These are phyloP conservation scores for Percopsis transmontana DNA, from an alignment of 2,113 vertebrate species.

Conservation along the genomic window DNA sequence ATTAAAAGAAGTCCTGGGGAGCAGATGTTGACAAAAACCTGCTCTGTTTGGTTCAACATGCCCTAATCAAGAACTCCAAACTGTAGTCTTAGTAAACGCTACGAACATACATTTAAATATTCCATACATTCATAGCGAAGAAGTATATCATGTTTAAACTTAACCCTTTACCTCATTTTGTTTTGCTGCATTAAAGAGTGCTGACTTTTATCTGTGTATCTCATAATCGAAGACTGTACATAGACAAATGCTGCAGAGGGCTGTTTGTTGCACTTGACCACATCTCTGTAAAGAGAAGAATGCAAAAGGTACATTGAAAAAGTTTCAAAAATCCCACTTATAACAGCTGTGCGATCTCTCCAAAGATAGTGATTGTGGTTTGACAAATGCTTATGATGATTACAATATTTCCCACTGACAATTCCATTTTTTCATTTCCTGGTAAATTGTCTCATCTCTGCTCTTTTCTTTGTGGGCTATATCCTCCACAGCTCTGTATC, in stretches of 20 bases:
- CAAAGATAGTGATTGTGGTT: constrained; percentile 66
- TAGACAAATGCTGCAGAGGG: not conserved
- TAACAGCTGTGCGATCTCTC: constrained; percentile 37
- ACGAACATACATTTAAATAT: not conserved
- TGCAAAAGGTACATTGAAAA: constrained; percentile 30
- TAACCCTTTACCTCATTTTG: no score
- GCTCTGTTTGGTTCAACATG: constrained; percentile 44
- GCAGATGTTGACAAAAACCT: constrained; percentile 72
- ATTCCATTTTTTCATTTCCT: constrained; percentile 87
- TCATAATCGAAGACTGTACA: not conserved
- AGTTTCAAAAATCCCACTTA: constrained; percentile 37
- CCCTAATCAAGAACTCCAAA: constrained; percentile 26
- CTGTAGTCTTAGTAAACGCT: constrained; percentile 2
- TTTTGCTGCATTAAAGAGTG: not conserved
- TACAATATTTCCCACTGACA: constrained; percentile 70
- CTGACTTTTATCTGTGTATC: constrained; percentile 10
- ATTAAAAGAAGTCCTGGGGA: constrained; percentile 79
- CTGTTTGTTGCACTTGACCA: constrained; percentile 12
- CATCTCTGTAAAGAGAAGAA: constrained; percentile 20
- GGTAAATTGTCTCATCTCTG: constrained; percentile 67
- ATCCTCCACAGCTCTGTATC: constrained; percentile 47
- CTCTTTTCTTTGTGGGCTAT: constrained; percentile 59
- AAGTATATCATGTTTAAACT: not conserved
- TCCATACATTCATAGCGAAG: constrained; percentile 6
- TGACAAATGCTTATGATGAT: constrained; percentile 80